Base-by-base conservation (phyloP, 2,113 vertebrate genomes). In the Zosterops pallidus region DNA sequence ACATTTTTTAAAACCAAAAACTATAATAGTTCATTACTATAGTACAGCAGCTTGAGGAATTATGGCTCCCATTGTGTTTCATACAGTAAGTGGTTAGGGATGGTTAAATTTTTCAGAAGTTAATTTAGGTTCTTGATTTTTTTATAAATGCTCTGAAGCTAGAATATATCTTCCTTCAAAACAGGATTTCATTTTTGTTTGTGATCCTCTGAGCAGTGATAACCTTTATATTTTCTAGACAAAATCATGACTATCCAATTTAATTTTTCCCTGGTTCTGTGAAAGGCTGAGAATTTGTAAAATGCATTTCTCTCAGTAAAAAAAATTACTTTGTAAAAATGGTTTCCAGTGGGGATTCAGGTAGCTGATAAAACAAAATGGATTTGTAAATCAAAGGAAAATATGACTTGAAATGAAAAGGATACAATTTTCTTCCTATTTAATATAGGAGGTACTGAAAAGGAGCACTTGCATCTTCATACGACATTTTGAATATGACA, bases 311-410 rank as follows among this genome's bases (percentile, higher is more conserved):
- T 91, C 65, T 47, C n/a, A 59, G 46, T 85, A 75, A 85, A 96
- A 85, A 95, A 39, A 88, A 91, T 95, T 94, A 77, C 63, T 72
- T 90, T 57, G 42, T 62, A 83, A 63, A 87, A 91, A 42, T 55
- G 37, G 18, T 67, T 85, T 91, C 55, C 75, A 76, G 86, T 80
- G 8, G 19, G 33, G 29, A 85, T 35, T 74, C 53, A 44, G 84
- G 67, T 91, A 92, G 84, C 59, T 92, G 89, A 91, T 92, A 82
- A 94, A 94, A 49, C 37, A 83, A 94, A 95, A 91, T 83, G 35
- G 49, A 83, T 91, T 92, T 91, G 25, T 69, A 95, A 94, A 92
- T 92, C 74, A 91, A 83, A 92, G 33, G 49, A 85, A 96, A 95
- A 94, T 95, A 87, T 52, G 21, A 83, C 46, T 83, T 77, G 55